These are phyloP conservation scores for Candidula unifasciata DNA, from an alignment of 2,888 invertebrate species.

Conservation along the genomic window DNA sequence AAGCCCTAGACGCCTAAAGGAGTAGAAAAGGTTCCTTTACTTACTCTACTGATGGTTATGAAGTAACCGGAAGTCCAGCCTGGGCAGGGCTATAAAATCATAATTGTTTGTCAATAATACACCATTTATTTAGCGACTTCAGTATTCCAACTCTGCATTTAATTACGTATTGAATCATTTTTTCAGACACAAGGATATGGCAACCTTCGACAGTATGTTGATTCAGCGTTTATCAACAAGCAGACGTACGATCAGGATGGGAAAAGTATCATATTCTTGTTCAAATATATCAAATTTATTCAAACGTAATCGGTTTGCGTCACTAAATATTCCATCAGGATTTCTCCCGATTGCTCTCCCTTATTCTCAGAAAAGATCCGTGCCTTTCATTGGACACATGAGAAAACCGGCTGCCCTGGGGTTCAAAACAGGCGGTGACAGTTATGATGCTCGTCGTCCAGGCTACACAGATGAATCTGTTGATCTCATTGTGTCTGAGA, in stretches of 20 bases:
- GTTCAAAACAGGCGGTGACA: slow-evolving; percentile 52
- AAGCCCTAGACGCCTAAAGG: no score
- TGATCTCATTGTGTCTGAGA: slow-evolving; percentile 17
- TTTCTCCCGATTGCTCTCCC: background rate
- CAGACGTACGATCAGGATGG: background rate
- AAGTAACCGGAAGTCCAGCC: no score
- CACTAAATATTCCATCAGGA: background rate
- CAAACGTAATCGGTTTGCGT: background rate
- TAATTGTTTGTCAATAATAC: no score
- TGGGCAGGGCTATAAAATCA: no score
- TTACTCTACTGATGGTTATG: no score
- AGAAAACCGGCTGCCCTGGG: background rate
- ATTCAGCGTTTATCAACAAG: background rate
- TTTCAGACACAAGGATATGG: no score
- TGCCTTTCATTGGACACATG: background rate
- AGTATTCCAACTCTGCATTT: no score
- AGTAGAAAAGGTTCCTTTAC: no score
- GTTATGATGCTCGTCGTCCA: slow-evolving; percentile 61
- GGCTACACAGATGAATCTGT: slow-evolving; percentile 63
- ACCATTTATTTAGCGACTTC: no score
- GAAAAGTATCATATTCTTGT: background rate
- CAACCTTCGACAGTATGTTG: background rate
- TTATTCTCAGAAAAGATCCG: background rate
- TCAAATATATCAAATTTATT: background rate
- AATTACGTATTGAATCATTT: no score